Conservation (phyloP, 2,797 vertebrate species). For the Lacerta agilis region DNA sequence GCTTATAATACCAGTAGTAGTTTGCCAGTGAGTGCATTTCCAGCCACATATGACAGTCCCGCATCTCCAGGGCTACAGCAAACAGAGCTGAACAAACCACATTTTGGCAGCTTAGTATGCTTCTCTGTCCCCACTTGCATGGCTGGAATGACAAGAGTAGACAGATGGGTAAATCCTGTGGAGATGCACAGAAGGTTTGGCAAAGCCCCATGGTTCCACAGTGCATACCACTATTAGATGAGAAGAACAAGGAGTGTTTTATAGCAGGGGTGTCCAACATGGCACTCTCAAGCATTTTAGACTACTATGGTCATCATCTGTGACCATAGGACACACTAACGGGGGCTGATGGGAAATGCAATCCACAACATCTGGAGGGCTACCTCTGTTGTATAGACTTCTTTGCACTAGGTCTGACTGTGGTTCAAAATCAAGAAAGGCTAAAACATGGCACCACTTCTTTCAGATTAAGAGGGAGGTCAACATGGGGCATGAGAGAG, state of each 20-base stretch:
- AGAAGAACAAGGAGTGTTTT: background rate
- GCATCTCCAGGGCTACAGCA: background rate
- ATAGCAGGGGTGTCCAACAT: no score
- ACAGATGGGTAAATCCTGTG: background rate
- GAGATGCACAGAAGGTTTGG: background rate
- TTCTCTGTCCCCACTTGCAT: background rate
- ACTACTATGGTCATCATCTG: no score
- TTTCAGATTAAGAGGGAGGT: background rate
- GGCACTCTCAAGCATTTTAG: no score
- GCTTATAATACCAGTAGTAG: background rate
- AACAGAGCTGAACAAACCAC: slow-evolving; percentile 1
- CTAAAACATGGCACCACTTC: background rate
- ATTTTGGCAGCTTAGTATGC: background rate
- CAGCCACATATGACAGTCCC: background rate
- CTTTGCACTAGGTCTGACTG: background rate
- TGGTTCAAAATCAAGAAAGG: background rate
- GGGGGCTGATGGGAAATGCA: no score
- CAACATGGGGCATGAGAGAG: background rate
- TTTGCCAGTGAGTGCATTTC: slow-evolving; percentile 7
- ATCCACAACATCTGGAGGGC: background rate
- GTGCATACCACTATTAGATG: background rate
- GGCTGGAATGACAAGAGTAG: background rate
- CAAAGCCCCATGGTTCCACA: background rate
- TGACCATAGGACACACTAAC: no score
- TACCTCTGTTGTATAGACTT: background rate